Evolutionary conservation across 2,113 vertebrate genomes (phyloP).

Genomic region (Poeciliopsis retropinna): DNA sequence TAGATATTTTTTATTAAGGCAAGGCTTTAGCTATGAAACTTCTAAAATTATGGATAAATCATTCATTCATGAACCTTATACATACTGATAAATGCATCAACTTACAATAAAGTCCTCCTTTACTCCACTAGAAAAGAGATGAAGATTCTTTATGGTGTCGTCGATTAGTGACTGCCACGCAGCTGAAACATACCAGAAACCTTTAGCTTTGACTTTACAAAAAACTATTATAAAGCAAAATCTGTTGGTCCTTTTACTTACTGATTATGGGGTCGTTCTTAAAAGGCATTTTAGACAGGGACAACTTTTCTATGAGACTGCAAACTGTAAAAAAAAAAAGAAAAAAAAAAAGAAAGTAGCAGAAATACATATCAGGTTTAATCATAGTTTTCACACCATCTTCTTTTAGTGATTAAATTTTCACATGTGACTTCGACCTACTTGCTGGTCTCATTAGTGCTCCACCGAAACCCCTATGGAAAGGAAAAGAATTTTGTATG

Average conservation of each 20-base stretch:
- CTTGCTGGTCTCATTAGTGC: constrained; percentile 93
- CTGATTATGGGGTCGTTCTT: constrained; percentile 84
- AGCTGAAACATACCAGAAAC: constrained; percentile 72
- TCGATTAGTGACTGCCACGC: constrained; percentile 92
- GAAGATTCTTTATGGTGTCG: constrained; percentile 86
- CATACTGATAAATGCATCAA: not conserved
- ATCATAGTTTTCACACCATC: not conserved
- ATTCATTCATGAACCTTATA: not conserved
- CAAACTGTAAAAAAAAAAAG: constrained; percentile 81
- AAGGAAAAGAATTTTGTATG: constrained; percentile 11
- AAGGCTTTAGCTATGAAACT: not conserved
- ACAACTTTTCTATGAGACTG: constrained; percentile 89
- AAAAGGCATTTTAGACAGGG: constrained; percentile 91
- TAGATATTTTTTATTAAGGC: not conserved
- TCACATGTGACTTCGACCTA: constrained; percentile 50
- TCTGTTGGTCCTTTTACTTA: constrained; percentile 60
- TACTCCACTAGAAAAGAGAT: constrained; percentile 78
- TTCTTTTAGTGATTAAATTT: not conserved
- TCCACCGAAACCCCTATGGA: constrained; percentile 90
- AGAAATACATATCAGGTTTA: not conserved
- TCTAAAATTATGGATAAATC: not conserved
- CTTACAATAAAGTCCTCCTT: constrained; percentile 85
- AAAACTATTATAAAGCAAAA: not conserved
- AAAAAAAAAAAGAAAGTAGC: too few species aligned
- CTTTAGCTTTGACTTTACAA: not conserved